Percentiles rank a stretch among this genome's conserved stretches.
These are phyloP conservation scores for Tetanocera ferruginea DNA, from an alignment of 2,888 invertebrate species.

Conservation along the genomic window DNA sequence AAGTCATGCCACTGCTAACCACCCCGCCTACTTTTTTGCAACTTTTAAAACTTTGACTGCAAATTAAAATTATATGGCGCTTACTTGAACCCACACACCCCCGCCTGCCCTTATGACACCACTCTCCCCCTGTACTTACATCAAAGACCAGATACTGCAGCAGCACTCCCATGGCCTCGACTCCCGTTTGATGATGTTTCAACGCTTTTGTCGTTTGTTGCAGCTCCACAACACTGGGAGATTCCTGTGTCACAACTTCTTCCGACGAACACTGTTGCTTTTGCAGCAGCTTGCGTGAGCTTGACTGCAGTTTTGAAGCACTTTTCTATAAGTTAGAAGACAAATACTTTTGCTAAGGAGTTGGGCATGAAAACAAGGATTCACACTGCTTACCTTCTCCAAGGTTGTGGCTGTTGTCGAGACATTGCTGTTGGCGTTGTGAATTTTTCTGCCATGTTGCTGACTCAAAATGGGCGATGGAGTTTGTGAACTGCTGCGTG, in stretches of 20 bases:
- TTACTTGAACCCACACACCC: background rate
- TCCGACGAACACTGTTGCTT: slow-evolving; percentile 47
- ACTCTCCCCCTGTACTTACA: slow-evolving; percentile 73
- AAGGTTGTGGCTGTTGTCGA: slow-evolving; percentile 25
- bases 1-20: background rate
- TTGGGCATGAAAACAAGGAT: background rate
- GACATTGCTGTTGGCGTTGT: slow-evolving; percentile 42
- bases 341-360: background rate
- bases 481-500: slow-evolving; percentile 40
- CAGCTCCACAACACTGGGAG: slow-evolving; percentile 43
- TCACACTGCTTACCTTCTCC: slow-evolving; percentile 46
- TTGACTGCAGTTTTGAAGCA: slow-evolving; percentile 10
- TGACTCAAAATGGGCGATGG: slow-evolving; percentile 44
- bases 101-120: background rate
- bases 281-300: slow-evolving; percentile 34
- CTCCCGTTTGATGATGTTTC: slow-evolving; percentile 73
- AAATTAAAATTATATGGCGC: background rate
- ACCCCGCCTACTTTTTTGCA: background rate
- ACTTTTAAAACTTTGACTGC: background rate
- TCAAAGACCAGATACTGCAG: slow-evolving; percentile 87
- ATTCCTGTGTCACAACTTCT: slow-evolving; percentile 22
- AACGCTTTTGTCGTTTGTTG: slow-evolving; percentile 48
- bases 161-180: slow-evolving; percentile 87
- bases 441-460: slow-evolving; percentile 48
- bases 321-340: slow-evolving; percentile 14